These are phyloP conservation scores for Zeus faber DNA, from an alignment of 2,113 vertebrate genomes.

Conservation along the genomic window DNA sequence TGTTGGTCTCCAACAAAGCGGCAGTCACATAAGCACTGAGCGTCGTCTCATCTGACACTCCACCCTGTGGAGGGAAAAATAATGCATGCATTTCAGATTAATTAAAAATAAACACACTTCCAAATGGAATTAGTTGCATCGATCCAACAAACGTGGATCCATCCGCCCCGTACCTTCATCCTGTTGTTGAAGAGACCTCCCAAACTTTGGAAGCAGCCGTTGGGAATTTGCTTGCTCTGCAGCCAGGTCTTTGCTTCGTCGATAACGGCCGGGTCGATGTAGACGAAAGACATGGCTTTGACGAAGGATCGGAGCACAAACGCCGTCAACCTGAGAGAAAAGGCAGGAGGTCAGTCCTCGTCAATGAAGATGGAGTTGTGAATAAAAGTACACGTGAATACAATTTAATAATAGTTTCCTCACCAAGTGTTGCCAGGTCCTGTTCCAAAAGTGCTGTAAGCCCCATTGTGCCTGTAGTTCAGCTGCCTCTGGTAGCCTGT, in stretches of 20 bases:
- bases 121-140: neutral
- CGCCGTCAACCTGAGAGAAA: slow-evolving; percentile 76
- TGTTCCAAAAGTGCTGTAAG: slow-evolving; percentile 85
- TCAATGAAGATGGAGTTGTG: no score
- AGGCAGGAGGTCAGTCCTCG: neutral
- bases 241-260: slow-evolving; percentile 58
- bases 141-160: neutral
- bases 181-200: neutral
- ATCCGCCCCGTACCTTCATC: neutral
- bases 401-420: slow-evolving; percentile 32
- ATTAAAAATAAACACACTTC: neutral
- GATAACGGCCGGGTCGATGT: slow-evolving; percentile 42
- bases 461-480: slow-evolving; percentile 82
- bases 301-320: slow-evolving; percentile 77
- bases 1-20: slow-evolving; percentile 1
- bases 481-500: slow-evolving; percentile 86
- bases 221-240: slow-evolving; percentile 55
- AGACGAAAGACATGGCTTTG: slow-evolving; percentile 63
- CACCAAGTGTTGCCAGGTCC: slow-evolving; percentile 85
- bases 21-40: neutral
- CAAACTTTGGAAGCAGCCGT: slow-evolving; percentile 64
- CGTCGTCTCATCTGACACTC: slow-evolving; percentile 24
- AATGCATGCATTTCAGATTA: neutral
- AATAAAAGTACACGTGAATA: neutral
- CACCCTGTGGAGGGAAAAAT: neutral